phyloP scores from a whole-genome alignment of 2,888 invertebrate genomes.

The Luperina nickerlii region DNA sequence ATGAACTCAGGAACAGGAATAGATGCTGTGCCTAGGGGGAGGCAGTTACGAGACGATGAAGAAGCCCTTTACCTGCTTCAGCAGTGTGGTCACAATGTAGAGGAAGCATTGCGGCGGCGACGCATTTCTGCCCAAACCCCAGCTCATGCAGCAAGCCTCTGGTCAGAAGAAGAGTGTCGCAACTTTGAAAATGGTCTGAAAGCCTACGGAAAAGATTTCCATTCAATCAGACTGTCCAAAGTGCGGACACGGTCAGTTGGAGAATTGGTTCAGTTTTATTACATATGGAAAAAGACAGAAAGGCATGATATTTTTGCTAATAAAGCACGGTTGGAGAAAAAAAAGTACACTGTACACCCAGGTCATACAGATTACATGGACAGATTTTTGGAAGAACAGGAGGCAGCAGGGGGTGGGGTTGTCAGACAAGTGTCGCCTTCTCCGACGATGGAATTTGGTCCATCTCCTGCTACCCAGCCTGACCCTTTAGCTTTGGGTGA shows the following conservation, averaged over 20 bases:
- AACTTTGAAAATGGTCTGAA: constrained; percentile 99
- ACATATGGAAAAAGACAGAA: constrained; percentile 99
- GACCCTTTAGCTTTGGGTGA: constrained; percentile 87
- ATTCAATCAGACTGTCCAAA: constrained; percentile 97
- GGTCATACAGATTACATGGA: constrained; percentile 98
- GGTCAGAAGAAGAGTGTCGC: constrained; percentile 99
- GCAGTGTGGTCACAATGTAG: constrained; percentile 98
- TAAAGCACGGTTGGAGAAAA: constrained; percentile 96
- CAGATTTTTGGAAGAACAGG: constrained; percentile 96
- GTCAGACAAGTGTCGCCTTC: constrained; percentile 90
- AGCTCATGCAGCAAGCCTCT: constrained; percentile 94
- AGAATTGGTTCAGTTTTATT: constrained; percentile 98
- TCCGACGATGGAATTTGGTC: constrained; percentile 90
- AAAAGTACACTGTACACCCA: constrained; percentile 97
- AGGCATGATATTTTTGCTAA: constrained; percentile 98
- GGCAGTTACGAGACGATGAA: constrained; percentile 96
- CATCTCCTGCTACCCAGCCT: constrained; percentile 83
- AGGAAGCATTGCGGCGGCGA: constrained; percentile 96
- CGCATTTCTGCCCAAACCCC: constrained; percentile 93
- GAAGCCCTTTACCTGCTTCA: constrained; percentile 97
- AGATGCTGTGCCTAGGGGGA: constrained; percentile 92
- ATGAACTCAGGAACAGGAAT: constrained; percentile 85
- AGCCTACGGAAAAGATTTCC: constrained; percentile 98
- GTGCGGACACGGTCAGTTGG: constrained; percentile 98
- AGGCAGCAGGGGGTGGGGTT: constrained; percentile 92